phyloP scores from a whole-genome alignment of 2,113 vertebrate species.

The Pseudolaguvia tuberculata region DNA sequence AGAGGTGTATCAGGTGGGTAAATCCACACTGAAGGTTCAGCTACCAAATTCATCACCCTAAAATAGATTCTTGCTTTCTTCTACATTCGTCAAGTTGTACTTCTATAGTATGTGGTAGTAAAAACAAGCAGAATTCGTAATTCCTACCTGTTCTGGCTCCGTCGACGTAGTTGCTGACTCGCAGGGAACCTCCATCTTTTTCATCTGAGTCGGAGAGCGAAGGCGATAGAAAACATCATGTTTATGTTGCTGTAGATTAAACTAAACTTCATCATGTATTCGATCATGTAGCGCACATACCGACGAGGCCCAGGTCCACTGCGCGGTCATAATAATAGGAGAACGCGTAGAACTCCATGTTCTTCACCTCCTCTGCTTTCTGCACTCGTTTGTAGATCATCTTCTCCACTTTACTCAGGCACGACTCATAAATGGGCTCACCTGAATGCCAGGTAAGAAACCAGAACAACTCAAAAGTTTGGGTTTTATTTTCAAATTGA shows the following conservation, averaged over 20 bases:
- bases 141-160: conserved; percentile 77
- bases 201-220: conserved; percentile 63
- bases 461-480: too few species aligned
- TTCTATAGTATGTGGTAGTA: neutral
- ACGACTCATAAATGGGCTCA: conserved; percentile 73
- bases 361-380: conserved; percentile 65
- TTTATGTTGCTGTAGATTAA: neutral
- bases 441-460: conserved; percentile 54
- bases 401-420: conserved; percentile 74
- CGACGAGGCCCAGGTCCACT: conserved; percentile 76
- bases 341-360: conserved; percentile 84
- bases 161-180: conserved; percentile 71
- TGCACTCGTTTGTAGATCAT: conserved; percentile 75
- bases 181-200: conserved; percentile 72
- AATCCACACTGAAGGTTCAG: too few species aligned
- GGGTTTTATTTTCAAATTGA: too few species aligned
- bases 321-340: conserved; percentile 91
- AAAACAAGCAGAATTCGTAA: neutral
- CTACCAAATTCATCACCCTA: too few species aligned
- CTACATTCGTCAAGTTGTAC: too few species aligned
- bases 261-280: neutral
- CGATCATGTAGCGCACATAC: conserved; percentile 57
- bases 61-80: too few species aligned
- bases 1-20: too few species aligned
- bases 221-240: neutral